A percentile compares a stretch with the other conserved stretches of the same genome.
These are phyloP conservation scores for Danio kyathit DNA, from an alignment of 2,797 vertebrate genomes.

Conservation along the genomic window DNA sequence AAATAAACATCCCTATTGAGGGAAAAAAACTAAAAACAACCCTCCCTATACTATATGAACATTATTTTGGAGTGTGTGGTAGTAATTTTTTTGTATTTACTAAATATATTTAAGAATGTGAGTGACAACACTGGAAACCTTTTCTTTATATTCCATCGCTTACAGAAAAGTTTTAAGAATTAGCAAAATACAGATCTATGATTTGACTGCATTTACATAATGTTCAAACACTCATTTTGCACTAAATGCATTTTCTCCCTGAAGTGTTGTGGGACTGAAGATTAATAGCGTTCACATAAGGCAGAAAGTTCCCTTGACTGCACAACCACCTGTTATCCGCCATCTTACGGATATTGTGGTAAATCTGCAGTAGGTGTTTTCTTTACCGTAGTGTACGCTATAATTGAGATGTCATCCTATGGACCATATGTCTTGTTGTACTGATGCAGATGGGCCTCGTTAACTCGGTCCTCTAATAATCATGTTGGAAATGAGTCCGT, in stretches of 20 bases:
- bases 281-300: constrained; percentile 10
- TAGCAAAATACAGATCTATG: too few relatives aligned
- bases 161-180: too few relatives aligned
- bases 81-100: too few relatives aligned
- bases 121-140: too few relatives aligned
- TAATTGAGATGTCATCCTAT: constrained; percentile 62
- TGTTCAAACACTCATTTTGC: too few relatives aligned
- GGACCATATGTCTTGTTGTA: constrained; percentile 75
- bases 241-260: background rate
- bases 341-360: constrained; percentile 33
- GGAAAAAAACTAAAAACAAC: too few relatives aligned
- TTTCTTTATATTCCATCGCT: too few relatives aligned
- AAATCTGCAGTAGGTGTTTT: constrained; percentile 51
- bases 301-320: constrained; percentile 19
- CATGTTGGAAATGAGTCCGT: constrained; percentile 76
- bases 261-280: constrained; percentile 20
- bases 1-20: too few relatives aligned
- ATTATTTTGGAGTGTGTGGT: too few relatives aligned
- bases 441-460: constrained; percentile 74
- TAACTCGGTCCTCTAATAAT: constrained; percentile 77
- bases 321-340: constrained; percentile 29
- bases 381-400: constrained; percentile 53
- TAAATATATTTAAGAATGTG: too few relatives aligned
- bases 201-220: too few relatives aligned
- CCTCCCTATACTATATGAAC: too few relatives aligned